Evolutionary conservation across 2,888 invertebrate genomes (phyloP).

Genomic region (Lasioglossum marginatum): DNA sequence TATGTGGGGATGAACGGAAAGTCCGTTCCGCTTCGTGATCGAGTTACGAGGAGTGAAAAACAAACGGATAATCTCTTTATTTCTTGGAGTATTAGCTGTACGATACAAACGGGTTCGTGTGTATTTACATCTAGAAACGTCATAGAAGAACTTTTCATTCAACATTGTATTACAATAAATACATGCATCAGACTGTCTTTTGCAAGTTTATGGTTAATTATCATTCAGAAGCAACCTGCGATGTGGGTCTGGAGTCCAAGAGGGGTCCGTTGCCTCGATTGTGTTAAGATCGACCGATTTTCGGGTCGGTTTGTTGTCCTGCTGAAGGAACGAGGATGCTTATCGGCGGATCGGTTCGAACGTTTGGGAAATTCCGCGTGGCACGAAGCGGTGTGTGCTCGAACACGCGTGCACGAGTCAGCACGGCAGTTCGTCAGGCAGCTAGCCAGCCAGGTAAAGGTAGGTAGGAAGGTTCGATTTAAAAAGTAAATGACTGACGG

Average conservation of each 20-base stretch:
- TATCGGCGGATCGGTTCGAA: conserved; percentile 46
- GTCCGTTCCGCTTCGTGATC: background rate
- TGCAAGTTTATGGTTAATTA: background rate
- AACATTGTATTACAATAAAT: background rate
- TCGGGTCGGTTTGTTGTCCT: background rate
- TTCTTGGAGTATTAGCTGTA: background rate
- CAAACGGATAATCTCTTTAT: background rate
- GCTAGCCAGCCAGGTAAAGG: conserved; percentile 65
- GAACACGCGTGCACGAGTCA: conserved; percentile 63
- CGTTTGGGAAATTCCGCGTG: conserved; percentile 64
- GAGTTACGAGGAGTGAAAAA: background rate
- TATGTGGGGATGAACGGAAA: background rate
- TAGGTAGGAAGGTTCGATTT: conserved; percentile 75
- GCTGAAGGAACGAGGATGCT: conserved; percentile 24
- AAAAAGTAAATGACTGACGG: conserved; percentile 82
- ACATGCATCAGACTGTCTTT: background rate
- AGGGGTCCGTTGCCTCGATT: background rate
- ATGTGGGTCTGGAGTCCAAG: too few species aligned
- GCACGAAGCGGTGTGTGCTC: conserved; percentile 44
- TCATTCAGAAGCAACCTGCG: background rate
- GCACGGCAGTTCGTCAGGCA: conserved; percentile 48
- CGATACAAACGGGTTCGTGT: background rate
- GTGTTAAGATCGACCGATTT: background rate
- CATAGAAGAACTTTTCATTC: too few species aligned
- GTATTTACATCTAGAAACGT: too few species aligned